Conservation (phyloP, 2,113 vertebrate species). For the Malurus melanocephalus region DNA sequence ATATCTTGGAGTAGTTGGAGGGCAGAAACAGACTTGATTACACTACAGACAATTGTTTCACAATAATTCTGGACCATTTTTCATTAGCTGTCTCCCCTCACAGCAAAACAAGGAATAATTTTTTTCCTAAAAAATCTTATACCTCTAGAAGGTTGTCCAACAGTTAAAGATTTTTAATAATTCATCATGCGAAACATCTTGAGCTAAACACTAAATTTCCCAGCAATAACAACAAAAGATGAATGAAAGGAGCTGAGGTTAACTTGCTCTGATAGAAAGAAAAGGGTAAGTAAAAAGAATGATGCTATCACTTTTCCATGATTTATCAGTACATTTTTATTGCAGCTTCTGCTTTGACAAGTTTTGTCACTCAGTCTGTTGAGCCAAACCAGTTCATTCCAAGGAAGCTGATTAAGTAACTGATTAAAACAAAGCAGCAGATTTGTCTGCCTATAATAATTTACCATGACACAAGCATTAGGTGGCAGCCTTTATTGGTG, state of each 20-base stretch:
- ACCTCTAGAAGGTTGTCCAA: conserved; percentile 74
- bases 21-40: conserved; percentile 88
- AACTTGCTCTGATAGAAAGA: conserved; percentile 64
- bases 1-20: conserved; percentile 84
- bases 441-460: conserved; percentile 14
- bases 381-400: conserved; percentile 45
- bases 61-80: conserved; percentile 85
- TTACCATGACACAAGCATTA: background rate
- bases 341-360: conserved; percentile 37
- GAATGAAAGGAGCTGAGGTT: conserved; percentile 57
- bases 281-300: conserved; percentile 62
- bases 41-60: conserved; percentile 89
- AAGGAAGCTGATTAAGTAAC: conserved; percentile 65
- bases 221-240: conserved; percentile 71
- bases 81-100: conserved; percentile 83
- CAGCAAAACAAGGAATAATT: conserved; percentile 81
- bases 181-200: conserved; percentile 80
- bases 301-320: conserved; percentile 35
- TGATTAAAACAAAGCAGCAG: conserved; percentile 53
- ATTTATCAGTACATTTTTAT: conserved; percentile 50
- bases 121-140: conserved; percentile 70
- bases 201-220: conserved; percentile 73
- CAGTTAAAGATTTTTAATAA: conserved; percentile 84
- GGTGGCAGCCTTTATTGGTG: background rate
- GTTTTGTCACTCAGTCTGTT: conserved; percentile 59